phyloP scores from a whole-genome alignment of 2,888 invertebrate genomes.

The Microplitis manilae region DNA sequence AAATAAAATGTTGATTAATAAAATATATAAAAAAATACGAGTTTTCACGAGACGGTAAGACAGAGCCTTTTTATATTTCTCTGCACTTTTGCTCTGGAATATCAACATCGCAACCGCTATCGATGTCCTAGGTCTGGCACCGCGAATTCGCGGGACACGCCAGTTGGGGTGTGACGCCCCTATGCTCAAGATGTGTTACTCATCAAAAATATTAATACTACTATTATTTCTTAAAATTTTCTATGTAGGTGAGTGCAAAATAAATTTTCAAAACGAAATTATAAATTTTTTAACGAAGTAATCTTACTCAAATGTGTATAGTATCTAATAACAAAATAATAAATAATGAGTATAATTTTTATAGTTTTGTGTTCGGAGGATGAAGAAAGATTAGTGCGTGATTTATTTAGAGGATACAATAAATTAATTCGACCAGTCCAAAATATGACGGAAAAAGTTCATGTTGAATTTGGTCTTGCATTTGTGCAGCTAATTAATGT shows the following conservation, averaged over 20 bases:
- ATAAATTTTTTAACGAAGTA: not conserved
- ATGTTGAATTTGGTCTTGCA: slow-evolving; percentile 95
- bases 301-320: not conserved
- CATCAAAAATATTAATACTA: slow-evolving; percentile 59
- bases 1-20: not conserved
- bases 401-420: slow-evolving; percentile 97
- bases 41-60: not conserved
- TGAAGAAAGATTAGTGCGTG: slow-evolving; percentile 95
- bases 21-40: not conserved
- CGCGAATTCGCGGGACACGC: slow-evolving; percentile 12
- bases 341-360: not conserved
- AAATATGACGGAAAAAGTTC: slow-evolving; percentile 97
- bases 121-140: slow-evolving; percentile 29
- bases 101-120: slow-evolving; percentile 29
- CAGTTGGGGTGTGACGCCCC: slow-evolving; percentile 45
- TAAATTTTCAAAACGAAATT: not conserved
- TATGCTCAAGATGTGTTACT: slow-evolving; percentile 63
- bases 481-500: slow-evolving; percentile 99
- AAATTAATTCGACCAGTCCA: slow-evolving; percentile 97
- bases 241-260: slow-evolving; percentile 62
- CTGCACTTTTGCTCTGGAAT: not conserved
- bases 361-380: slow-evolving; percentile 88
- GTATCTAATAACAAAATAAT: not conserved
- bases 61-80: not conserved
- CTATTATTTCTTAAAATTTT: slow-evolving; percentile 64